Evolutionary conservation across 2,797 vertebrate genomes (phyloP), one percentile per base, ranked within the genome.

Genomic region (Poecilia wingei): DNA sequence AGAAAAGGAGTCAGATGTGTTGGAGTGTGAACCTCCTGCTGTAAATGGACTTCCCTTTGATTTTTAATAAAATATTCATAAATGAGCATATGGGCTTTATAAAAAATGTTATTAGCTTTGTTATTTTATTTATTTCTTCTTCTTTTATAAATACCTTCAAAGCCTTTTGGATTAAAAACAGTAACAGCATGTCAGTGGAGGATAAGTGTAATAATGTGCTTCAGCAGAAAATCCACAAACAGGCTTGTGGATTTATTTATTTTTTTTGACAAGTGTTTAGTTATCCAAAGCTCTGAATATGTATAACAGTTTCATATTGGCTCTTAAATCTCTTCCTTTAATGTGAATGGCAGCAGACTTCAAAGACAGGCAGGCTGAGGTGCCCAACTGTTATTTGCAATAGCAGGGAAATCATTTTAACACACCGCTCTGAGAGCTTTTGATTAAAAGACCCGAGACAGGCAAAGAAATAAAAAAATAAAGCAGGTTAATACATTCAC

Each of bases 381-480:
- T 84, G 79, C 87, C 75, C 51, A 36, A 16, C 73, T 69, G 61
- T 80, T 75, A 77, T 75, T 8, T 47, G 68, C 78, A 49, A 75
- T 14, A 59, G 83, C 61, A 16, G 13, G 71, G 49, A 88, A 90
- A 87, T 91, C 84, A 80, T 79, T 90, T 85, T 77, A 83, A 80
- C 76, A 72, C 85, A 76, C 79, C 66, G 82, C 74, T 78, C 78
- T 78, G 66, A 16, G 43, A 70, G 53, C 71, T 83, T 91, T 78
- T 92, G 86, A 93, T 91, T 88, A 90, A 92, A 92, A 87, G 82
- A 77, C 85, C 87, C 61, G 71, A 84, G 84, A 77, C 76, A 75
- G 78, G 80, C 75, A 14, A 36, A 47, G 57, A 91, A 88, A 91
- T 89, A 91, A 92, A 72, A 36, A 33, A 92, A 88, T 75, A 89